A percentile compares a stretch with the other conserved stretches of the same genome.
Conservation (phyloP, 2,113 vertebrate species). For the Calyptomena viridis region DNA sequence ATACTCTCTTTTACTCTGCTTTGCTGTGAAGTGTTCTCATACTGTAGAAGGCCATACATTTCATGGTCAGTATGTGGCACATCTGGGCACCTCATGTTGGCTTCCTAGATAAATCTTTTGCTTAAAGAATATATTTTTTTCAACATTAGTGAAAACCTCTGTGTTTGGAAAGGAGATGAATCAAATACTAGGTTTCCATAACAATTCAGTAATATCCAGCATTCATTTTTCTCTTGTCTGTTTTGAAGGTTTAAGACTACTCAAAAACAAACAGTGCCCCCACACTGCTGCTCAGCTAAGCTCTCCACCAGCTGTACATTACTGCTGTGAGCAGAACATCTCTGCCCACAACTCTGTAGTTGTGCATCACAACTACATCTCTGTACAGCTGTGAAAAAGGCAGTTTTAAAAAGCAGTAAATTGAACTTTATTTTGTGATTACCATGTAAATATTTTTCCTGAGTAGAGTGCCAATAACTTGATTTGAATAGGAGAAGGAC, state of each 20-base stretch:
- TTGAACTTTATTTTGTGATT: background rate
- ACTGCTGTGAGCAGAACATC: background rate
- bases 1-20: background rate
- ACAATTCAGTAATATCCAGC: background rate
- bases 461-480: background rate
- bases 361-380: background rate
- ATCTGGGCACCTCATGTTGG: background rate
- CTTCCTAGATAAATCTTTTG: background rate
- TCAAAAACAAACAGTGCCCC: background rate
- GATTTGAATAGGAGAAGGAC: background rate
- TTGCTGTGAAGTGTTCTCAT: background rate
- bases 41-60: too few relatives aligned
- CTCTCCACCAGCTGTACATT: background rate
- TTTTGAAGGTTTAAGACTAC: background rate
- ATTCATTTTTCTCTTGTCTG: background rate
- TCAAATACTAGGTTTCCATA: background rate
- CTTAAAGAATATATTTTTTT: background rate
- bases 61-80: background rate
- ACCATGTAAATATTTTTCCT: background rate
- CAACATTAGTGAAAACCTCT: background rate
- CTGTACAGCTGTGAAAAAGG: background rate
- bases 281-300: rapidly evolving
- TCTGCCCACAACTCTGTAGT: background rate
- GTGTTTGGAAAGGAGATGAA: background rate
- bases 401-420: background rate